A percentile compares a stretch with the other conserved stretches of the same genome.
Evolutionary conservation across 2,113 vertebrate species (phyloP).

Genomic region (Rhynchomys soricoides): DNA sequence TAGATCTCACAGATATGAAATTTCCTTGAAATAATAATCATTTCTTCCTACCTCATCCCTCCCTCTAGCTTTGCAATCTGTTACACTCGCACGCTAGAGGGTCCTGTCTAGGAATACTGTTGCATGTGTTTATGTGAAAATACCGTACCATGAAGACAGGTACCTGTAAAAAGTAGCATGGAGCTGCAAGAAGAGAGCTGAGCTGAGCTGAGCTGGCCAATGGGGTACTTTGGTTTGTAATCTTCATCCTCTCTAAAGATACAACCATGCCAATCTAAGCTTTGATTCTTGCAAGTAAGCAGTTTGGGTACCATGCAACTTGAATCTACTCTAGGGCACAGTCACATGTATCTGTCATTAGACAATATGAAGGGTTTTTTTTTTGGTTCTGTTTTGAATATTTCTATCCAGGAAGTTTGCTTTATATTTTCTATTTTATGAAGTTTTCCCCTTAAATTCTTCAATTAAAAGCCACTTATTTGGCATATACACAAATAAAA

Average conservation of each 20-base stretch:
- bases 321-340: background rate
- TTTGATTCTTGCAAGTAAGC: background rate
- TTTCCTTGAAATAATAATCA: conserved; percentile 59
- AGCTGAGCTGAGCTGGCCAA: background rate
- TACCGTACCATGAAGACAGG: background rate
- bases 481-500: conserved; percentile 9
- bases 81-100: background rate
- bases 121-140: conserved; percentile 59
- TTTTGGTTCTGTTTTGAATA: background rate
- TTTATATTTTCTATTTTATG: conserved; percentile 39
- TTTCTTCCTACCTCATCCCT: conserved; percentile 23
- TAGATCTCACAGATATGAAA: background rate
- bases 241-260: conserved; percentile 20
- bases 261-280: background rate
- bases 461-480: background rate
- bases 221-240: background rate
- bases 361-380: background rate
- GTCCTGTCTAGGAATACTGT: conserved; percentile 56
- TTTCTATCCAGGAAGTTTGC: background rate
- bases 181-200: background rate
- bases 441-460: conserved; percentile 33
- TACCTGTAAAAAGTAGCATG: background rate
- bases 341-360: no score
- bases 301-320: background rate
- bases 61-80: conserved; percentile 32